Conservation (phyloP, 2,888 invertebrate species). For the Orchestes rusci region DNA sequence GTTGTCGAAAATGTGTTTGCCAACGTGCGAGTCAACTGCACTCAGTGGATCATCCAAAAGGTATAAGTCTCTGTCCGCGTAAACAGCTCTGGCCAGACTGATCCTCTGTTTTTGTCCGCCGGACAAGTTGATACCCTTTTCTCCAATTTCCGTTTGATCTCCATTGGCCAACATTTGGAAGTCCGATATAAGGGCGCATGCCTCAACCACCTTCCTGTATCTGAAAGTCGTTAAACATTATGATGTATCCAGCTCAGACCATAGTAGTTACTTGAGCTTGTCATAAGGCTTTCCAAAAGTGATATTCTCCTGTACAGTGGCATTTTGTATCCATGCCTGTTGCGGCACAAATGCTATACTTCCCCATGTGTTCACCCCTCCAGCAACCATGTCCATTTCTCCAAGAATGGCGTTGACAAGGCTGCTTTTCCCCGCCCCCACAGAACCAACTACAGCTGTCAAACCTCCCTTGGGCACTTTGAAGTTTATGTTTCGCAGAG, state of each 20-base stretch:
- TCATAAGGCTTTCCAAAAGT: constrained; percentile 43
- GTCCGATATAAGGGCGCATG: constrained; percentile 46
- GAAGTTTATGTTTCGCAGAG: constrained; percentile 37
- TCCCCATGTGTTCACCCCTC: constrained; percentile 40
- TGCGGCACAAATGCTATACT: constrained; percentile 49
- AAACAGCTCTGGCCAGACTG: constrained; percentile 83
- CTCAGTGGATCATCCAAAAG: constrained; percentile 91
- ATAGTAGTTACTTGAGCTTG: constrained; percentile 22
- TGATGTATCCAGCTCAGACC: too few species aligned
- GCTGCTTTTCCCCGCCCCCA: constrained; percentile 48
- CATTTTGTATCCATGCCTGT: constrained; percentile 52
- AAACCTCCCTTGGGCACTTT: constrained; percentile 36
- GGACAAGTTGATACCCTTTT: constrained; percentile 57
- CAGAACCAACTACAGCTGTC: constrained; percentile 44
- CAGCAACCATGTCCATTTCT: constrained; percentile 42
- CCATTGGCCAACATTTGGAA: constrained; percentile 47
- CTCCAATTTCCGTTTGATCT: constrained; percentile 51
- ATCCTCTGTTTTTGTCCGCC: constrained; percentile 89
- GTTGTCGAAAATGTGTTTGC: constrained; percentile 50
- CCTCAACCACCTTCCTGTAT: constrained; percentile 33
- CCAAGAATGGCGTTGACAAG: constrained; percentile 45
- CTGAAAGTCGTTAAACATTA: too few species aligned
- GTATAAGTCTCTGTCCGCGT: constrained; percentile 78
- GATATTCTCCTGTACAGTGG: constrained; percentile 47
- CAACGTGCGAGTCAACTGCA: constrained; percentile 94